Evolutionary conservation across 1,140 invertebrate species (phyloP), one percentile per base, ranked within the genome.

Genomic region (Drosophila sucinea): DNA sequence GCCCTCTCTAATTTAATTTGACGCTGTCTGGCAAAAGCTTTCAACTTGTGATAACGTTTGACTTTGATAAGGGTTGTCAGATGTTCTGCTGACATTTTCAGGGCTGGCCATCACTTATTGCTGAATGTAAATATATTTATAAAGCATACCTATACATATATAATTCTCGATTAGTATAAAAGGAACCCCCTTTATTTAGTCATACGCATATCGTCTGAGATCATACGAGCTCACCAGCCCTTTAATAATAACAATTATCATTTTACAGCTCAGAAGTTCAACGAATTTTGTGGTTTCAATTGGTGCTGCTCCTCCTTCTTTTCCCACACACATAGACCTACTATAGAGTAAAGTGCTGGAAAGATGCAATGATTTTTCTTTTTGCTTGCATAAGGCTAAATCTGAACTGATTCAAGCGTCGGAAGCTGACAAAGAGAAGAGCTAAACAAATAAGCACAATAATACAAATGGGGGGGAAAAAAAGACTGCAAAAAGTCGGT

Each of bases 21-120:
- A 27, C 11, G 23, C 32, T 27, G 30, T 8, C 60, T 65, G 27
- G 33, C 40, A 35, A 47, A n/a, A 40, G 25, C 25, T 56, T 56
- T 47, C 29, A 33, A 32, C 38, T 60, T 64, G 57, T 38, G 72
- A 58, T 69, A 57, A 32, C 27, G 56, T 60, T 73, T 67, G 35
- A 77, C 56, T 73, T 73, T 76, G 77, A 85, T 81, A 63, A 40
- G 61, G 81, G 81, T 73, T 77, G 81, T 64, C 35, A 73, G 30
- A 30, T 62, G 64, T 61, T 78, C 23, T 51, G 86, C 74, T 86
- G 81, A 47, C 73, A 81, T 63, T 29, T 60, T n/a, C 11, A 27
- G 23, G n/a, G 27, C 27, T 47, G 44, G 44, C 25, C 44, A 47
- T 7, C 23, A 47, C 67, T 29, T 65, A 27, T 62, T 44, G 40